Evolutionary conservation across 2,888 invertebrate genomes (phyloP).

Genomic region (Omphaloscelis lunosa): DNA sequence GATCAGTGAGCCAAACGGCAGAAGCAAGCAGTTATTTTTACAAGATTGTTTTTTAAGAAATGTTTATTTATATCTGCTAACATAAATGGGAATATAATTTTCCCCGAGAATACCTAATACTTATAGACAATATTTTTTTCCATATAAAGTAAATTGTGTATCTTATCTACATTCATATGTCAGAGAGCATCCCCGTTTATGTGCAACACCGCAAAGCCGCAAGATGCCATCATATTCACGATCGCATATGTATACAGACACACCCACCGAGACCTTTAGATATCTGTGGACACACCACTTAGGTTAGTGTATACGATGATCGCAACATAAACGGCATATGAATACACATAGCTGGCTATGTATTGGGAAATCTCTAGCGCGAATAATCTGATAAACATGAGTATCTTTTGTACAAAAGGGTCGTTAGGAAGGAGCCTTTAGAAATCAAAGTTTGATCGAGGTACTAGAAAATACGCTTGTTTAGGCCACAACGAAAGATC

Average conservation of each 20-base stretch:
- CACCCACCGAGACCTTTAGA: conserved; percentile 9
- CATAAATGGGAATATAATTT: neutral
- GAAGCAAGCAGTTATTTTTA: neutral
- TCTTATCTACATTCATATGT: neutral
- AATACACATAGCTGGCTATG: conserved; percentile 3
- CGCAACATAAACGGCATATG: conserved; percentile 21
- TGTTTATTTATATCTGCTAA: too few species aligned
- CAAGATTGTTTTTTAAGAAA: neutral
- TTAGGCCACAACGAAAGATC: conserved; percentile 14
- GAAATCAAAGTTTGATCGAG: conserved; percentile 52
- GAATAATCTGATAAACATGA: conserved; percentile 51
- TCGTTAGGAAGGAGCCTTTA: conserved; percentile 36
- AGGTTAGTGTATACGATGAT: conserved; percentile 34
- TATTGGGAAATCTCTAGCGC: conserved; percentile 39
- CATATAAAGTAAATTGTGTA: neutral
- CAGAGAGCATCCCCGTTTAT: neutral
- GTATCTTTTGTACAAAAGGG: conserved; percentile 41
- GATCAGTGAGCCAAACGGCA: neutral
- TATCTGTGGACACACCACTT: conserved; percentile 10
- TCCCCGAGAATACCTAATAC: too few species aligned
- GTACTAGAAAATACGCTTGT: conserved; percentile 34
- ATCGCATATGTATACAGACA: neutral
- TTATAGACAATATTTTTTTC: neutral
- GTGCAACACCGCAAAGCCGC: neutral
- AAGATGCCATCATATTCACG: conserved; percentile 15